These are phyloP conservation scores for Pampusana beccarii DNA, from an alignment of 2,113 vertebrate species.

Conservation along the genomic window DNA sequence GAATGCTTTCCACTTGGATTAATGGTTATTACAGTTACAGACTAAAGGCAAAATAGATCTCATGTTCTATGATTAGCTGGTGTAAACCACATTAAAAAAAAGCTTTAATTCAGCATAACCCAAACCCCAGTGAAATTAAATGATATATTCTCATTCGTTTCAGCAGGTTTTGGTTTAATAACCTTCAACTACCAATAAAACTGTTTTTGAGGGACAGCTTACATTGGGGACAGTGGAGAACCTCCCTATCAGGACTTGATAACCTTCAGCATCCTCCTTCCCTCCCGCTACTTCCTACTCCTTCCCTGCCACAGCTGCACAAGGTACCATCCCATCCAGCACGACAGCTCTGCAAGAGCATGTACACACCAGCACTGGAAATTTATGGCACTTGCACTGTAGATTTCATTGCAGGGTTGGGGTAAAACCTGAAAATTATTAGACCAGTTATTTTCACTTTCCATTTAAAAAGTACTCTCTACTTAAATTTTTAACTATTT, in stretches of 20 bases:
- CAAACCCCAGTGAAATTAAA: background rate
- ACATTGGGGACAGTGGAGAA: background rate
- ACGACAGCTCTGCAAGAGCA: background rate
- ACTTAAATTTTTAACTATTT: background rate
- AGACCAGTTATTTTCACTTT: background rate
- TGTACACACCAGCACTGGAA: background rate
- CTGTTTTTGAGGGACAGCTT: background rate
- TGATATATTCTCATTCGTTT: background rate
- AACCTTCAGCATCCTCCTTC: background rate
- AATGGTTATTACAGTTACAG: background rate
- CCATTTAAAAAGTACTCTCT: background rate
- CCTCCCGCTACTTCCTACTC: background rate
- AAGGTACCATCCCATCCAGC: background rate
- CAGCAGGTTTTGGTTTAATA: background rate
- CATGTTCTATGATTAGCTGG: background rate
- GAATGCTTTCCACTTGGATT: background rate
- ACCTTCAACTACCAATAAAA: background rate
- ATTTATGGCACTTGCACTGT: background rate
- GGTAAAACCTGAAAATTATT: background rate
- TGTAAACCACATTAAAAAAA: background rate
- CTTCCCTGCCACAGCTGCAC: background rate
- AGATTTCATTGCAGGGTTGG: background rate
- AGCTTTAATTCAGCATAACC: background rate
- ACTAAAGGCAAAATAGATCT: background rate
- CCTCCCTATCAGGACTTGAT: background rate